phyloP scores from a whole-genome alignment of 2,797 vertebrate species.

The Carapus acus region DNA sequence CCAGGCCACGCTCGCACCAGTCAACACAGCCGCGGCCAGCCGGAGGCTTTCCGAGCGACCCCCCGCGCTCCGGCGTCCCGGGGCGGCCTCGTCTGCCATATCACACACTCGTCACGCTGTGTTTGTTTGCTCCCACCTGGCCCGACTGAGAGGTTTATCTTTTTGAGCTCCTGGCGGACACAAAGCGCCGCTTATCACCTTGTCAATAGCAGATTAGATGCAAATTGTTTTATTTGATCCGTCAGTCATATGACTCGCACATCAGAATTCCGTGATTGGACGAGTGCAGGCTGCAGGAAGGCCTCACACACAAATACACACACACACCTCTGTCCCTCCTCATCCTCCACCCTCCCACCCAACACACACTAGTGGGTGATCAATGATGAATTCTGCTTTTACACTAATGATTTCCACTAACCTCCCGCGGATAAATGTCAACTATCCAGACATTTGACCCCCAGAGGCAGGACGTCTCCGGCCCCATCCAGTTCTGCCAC shows the following conservation, averaged over 20 bases:
- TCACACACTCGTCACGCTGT: constrained; percentile 26
- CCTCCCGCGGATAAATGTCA: constrained; percentile 39
- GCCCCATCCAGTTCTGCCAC: constrained; percentile 59
- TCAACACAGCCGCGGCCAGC: constrained; percentile 66
- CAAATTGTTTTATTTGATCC: neutral
- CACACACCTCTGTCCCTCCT: too few species aligned
- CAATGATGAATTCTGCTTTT: constrained; percentile 30
- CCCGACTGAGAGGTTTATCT: constrained; percentile 30
- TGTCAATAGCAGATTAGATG: constrained; percentile 38
- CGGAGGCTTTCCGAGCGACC: constrained; percentile 40
- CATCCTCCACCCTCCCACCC: constrained; percentile 26
- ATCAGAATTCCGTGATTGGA: constrained; percentile 25
- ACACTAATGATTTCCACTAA: constrained; percentile 29
- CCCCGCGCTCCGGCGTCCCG: constrained; percentile 32
- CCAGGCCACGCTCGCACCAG: constrained; percentile 56
- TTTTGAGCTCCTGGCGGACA: constrained; percentile 19
- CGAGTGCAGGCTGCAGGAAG: constrained; percentile 32
- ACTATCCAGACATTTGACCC: constrained; percentile 58
- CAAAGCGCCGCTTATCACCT: constrained; percentile 8
- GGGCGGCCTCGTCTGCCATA: constrained; percentile 37
- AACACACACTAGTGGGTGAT: constrained; percentile 25
- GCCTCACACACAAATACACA: too few species aligned
- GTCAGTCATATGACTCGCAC: neutral
- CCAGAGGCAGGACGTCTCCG: constrained; percentile 49
- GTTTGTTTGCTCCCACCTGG: constrained; percentile 26